A percentile compares a stretch with the other conserved stretches of the same genome.
Conservation (phyloP, 2,797 vertebrate species). For the Agapornis canus region DNA sequence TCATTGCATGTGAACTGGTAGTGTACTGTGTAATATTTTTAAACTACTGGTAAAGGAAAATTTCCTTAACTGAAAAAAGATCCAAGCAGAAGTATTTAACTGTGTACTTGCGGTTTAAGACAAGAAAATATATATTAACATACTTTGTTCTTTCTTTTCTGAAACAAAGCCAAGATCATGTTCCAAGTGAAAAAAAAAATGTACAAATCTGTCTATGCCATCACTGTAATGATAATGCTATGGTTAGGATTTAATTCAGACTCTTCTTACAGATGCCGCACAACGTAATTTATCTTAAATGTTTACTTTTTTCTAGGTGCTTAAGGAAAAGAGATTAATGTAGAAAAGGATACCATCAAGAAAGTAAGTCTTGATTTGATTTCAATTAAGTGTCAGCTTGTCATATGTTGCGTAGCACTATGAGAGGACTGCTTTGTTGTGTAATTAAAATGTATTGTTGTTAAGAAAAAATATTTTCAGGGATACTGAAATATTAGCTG, state of each 20-base stretch:
- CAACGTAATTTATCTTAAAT: not conserved
- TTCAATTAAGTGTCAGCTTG: conserved; percentile 2
- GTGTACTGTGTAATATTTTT: not conserved
- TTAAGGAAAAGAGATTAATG: not conserved
- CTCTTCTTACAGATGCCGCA: not conserved
- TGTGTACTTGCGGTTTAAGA: not conserved
- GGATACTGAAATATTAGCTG: conserved; percentile 14
- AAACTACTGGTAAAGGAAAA: not conserved
- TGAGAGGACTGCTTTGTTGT: conserved; percentile 16
- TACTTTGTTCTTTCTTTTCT: not conserved
- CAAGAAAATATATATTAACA: not conserved
- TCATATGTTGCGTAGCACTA: not conserved
- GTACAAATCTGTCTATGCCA: not conserved
- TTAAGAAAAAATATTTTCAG: conserved; percentile 30
- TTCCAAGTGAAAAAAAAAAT: not conserved
- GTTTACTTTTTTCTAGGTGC: not conserved
- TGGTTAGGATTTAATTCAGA: not conserved
- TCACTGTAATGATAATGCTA: not conserved
- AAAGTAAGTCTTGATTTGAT: not conserved
- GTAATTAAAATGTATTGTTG: not conserved
- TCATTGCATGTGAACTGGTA: not conserved
- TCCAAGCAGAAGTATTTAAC: not conserved
- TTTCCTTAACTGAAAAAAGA: not conserved
- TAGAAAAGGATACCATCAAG: not conserved
- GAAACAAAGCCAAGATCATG: not conserved